These are phyloP conservation scores for Tetraodon nigroviridis DNA, from an alignment of 2,113 vertebrate genomes.

Conservation along the genomic window DNA sequence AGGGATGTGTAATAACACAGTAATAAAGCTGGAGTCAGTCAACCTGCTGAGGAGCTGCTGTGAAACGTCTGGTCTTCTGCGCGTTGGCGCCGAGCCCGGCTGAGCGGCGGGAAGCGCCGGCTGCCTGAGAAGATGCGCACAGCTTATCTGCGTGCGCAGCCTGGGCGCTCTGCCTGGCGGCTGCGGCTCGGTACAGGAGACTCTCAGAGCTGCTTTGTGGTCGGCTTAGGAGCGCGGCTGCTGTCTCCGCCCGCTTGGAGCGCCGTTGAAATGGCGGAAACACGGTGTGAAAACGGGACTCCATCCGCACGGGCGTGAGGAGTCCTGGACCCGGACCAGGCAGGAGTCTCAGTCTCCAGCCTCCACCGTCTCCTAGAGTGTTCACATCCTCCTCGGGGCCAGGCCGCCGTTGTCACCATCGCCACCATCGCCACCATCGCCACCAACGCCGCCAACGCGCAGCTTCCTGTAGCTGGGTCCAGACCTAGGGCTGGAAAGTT, in stretches of 20 bases:
- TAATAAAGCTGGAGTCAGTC: too few relatives aligned
- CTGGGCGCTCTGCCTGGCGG: conserved; percentile 46
- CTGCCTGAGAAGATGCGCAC: conserved; percentile 39
- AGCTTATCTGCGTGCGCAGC: conserved; percentile 66
- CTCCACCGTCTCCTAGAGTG: conserved; percentile 19
- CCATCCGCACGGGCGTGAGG: conserved; percentile 17
- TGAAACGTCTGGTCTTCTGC: conserved; percentile 1
- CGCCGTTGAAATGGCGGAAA: conserved; percentile 35
- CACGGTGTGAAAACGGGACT: conserved; percentile 44
- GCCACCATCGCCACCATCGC: too few relatives aligned
- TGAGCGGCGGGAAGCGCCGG: conserved; percentile 38
- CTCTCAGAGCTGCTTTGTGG: conserved; percentile 50
- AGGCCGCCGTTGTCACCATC: too few relatives aligned
- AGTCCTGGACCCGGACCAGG: conserved; percentile 7
- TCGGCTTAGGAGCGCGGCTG: conserved; percentile 50
- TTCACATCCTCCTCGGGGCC: conserved; percentile 31
- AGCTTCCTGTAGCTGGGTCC: conserved; percentile 32
- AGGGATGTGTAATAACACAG: too few relatives aligned
- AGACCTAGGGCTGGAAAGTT: conserved; percentile 49
- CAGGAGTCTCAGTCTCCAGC: conserved; percentile 23
- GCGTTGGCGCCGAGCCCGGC: conserved; percentile 17
- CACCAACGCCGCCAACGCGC: too few relatives aligned
- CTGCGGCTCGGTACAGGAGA: conserved; percentile 50
- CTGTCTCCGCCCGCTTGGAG: conserved; percentile 26
- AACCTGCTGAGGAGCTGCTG: too few relatives aligned